Evolutionary conservation across 2,888 invertebrate species (phyloP).

Genomic region (Beris morrisii): DNA sequence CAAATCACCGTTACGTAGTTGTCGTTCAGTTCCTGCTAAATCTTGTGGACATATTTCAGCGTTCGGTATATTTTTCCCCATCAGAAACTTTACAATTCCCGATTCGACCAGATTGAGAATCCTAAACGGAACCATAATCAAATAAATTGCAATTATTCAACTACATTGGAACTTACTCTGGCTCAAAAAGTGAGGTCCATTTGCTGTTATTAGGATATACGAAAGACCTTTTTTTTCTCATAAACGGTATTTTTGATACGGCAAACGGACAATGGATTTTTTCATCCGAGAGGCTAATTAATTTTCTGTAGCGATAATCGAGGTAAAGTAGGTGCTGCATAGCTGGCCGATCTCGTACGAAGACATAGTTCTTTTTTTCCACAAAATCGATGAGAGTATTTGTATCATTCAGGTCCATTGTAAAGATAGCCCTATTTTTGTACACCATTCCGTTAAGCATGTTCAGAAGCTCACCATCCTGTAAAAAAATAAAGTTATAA

Average conservation of each 20-base stretch:
- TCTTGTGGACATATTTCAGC: slow-evolving; percentile 81
- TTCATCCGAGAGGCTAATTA: slow-evolving; percentile 61
- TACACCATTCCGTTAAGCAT: slow-evolving; percentile 50
- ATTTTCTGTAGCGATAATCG: slow-evolving; percentile 67
- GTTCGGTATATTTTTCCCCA: slow-evolving; percentile 66
- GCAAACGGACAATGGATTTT: slow-evolving; percentile 74
- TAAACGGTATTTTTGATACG: slow-evolving; percentile 68
- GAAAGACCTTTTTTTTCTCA: slow-evolving; percentile 70
- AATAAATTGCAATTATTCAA: too few relatives aligned
- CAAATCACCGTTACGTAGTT: slow-evolving; percentile 74
- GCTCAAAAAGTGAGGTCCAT: slow-evolving; percentile 65
- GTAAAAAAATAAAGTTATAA: too few relatives aligned
- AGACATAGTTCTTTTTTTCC: slow-evolving; percentile 59
- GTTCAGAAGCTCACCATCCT: slow-evolving; percentile 53
- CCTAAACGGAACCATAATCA: slow-evolving; percentile 58
- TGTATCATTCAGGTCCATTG: slow-evolving; percentile 51
- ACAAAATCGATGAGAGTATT: slow-evolving; percentile 57
- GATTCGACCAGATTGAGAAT: slow-evolving; percentile 70
- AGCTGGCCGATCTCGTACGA: slow-evolving; percentile 70
- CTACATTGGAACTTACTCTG: slow-evolving; percentile 66
- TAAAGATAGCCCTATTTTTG: slow-evolving; percentile 51
- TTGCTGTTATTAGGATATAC: slow-evolving; percentile 68
- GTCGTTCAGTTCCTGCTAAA: slow-evolving; percentile 77
- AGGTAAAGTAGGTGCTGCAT: slow-evolving; percentile 70
- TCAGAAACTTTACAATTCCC: slow-evolving; percentile 72